A percentile compares a stretch with the other conserved stretches of the same genome.
phyloP scores from a whole-genome alignment of 2,888 invertebrate genomes.

The Drosophila putrida region DNA sequence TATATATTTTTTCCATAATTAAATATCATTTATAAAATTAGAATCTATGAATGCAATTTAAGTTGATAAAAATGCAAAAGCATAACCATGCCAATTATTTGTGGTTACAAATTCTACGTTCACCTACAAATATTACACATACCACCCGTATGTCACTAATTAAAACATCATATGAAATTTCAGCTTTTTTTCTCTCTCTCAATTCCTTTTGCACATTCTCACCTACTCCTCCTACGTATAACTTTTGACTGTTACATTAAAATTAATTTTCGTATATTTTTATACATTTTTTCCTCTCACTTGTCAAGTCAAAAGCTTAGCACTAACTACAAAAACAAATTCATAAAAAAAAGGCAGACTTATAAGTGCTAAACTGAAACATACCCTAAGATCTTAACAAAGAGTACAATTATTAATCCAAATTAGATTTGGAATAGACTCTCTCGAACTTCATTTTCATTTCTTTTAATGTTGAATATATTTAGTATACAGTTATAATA shows the following conservation, averaged over 20 bases:
- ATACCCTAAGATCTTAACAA: neutral
- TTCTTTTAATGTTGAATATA: too few species aligned
- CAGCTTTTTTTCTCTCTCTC: constrained; percentile 63
- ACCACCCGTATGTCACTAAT: constrained; percentile 68
- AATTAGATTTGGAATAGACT: neutral
- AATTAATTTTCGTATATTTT: constrained; percentile 82
- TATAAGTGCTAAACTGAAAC: neutral
- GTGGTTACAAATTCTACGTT: constrained; percentile 15
- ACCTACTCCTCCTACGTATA: constrained; percentile 4
- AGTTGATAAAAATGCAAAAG: constrained; percentile 11
- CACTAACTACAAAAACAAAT: constrained; percentile 46
- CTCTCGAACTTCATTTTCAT: neutral
- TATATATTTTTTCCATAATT: too few species aligned
- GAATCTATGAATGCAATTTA: constrained; percentile 13
- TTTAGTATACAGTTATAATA: too few species aligned
- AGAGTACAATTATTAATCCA: neutral
- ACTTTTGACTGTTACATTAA: constrained; percentile 69
- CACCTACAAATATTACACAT: constrained; percentile 42
- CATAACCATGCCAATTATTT: constrained; percentile 59
- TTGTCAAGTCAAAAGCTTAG: constrained; percentile 76
- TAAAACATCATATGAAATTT: constrained; percentile 82
- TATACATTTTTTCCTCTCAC: constrained; percentile 66
- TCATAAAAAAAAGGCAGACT: constrained; percentile 21
- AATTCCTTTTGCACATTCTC: constrained; percentile 14
- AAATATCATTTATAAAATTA: too few species aligned